phyloP scores from a whole-genome alignment of 2,113 vertebrate species.

The Phylloscopus trochiloides region DNA sequence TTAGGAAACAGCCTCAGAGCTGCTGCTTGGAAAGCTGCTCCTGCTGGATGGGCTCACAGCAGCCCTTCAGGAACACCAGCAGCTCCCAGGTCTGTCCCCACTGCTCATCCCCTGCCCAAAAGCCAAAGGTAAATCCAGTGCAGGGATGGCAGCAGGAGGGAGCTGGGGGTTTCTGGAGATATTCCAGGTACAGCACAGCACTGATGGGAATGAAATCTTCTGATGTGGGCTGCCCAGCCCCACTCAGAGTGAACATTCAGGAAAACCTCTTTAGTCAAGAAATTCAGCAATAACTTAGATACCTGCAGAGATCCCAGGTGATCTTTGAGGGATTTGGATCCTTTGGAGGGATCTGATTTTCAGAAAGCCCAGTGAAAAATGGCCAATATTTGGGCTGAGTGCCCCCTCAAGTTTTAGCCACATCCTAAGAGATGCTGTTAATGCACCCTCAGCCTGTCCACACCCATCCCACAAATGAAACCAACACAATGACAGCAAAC shows the following conservation, averaged over 20 bases:
- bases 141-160: neutral
- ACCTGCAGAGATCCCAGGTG: neutral
- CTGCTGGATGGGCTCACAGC: neutral
- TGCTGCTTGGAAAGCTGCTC: neutral
- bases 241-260: accelerated
- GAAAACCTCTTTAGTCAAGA: neutral
- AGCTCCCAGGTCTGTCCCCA: neutral
- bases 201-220: neutral
- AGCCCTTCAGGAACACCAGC: accelerated
- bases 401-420: neutral
- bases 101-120: neutral
- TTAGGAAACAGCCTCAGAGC: neutral
- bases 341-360: neutral
- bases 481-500: neutral
- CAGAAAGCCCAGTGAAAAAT: neutral
- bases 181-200: neutral
- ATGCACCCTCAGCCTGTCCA: neutral
- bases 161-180: neutral
- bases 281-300: neutral
- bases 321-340: neutral
- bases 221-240: neutral
- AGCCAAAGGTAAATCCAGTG: neutral
- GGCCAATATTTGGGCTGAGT: neutral
- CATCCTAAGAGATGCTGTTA: neutral
- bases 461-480: neutral